Conservation (phyloP, 2,113 vertebrate species). For the Pangasianodon gigas region DNA sequence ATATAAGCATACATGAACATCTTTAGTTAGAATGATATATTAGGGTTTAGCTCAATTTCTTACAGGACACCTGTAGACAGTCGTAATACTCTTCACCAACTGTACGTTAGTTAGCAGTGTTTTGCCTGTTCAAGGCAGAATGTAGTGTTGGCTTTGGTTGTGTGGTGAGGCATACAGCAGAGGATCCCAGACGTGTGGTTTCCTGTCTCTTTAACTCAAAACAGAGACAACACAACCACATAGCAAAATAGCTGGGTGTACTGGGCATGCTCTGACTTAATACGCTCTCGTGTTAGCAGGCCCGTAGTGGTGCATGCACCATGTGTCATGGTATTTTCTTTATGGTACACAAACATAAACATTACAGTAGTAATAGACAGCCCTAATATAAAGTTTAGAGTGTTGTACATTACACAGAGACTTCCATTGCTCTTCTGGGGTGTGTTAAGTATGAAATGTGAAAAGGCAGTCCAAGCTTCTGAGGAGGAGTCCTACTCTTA, state of each 20-base stretch:
- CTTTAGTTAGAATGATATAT: background rate
- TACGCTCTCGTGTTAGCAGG: slow-evolving; percentile 26
- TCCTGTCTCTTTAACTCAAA: slow-evolving; percentile 94
- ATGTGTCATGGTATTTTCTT: slow-evolving; percentile 8
- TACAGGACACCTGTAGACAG: background rate
- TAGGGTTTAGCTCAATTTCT: background rate
- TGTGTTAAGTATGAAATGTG: slow-evolving; percentile 19
- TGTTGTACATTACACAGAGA: background rate
- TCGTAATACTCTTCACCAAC: background rate
- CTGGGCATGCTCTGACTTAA: slow-evolving; percentile 41
- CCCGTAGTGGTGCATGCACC: background rate
- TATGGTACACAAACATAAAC: background rate
- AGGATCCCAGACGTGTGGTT: slow-evolving; percentile 91
- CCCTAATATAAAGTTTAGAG: background rate
- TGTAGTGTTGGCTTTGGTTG: slow-evolving; percentile 38
- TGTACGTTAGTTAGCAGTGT: slow-evolving; percentile 15
- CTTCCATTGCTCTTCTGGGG: background rate
- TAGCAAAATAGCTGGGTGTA: slow-evolving; percentile 67
- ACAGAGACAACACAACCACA: slow-evolving; percentile 79
- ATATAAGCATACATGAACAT: background rate
- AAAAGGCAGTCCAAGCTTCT: background rate
- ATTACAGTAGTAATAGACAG: background rate
- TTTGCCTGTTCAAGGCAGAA: slow-evolving; percentile 28
- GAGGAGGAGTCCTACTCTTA: slow-evolving; percentile 53
- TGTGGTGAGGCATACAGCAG: slow-evolving; percentile 54